These are phyloP conservation scores for Pandemis corylana DNA, from an alignment of 2,888 invertebrate species.

Conservation along the genomic window DNA sequence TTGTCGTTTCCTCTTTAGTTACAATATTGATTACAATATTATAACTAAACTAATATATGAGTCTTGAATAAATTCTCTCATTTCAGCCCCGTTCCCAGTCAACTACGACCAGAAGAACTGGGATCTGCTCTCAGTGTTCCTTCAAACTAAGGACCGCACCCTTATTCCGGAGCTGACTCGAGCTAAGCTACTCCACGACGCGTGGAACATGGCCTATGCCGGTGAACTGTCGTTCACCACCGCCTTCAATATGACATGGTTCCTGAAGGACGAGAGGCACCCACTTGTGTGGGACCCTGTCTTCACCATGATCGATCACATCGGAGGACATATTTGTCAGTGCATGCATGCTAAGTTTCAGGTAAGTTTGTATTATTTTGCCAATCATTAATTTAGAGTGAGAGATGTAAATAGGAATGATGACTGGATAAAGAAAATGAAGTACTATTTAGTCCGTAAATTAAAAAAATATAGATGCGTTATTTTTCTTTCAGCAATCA, in stretches of 20 bases:
- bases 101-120: slow-evolving; percentile 92
- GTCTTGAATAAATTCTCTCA: not conserved
- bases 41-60: too few species aligned
- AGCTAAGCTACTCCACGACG: slow-evolving; percentile 90
- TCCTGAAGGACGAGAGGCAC: slow-evolving; percentile 89
- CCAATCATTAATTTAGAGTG: not conserved
- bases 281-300: slow-evolving; percentile 93
- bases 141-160: slow-evolving; percentile 82
- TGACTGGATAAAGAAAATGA: too few species aligned
- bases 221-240: slow-evolving; percentile 90
- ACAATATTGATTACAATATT: too few species aligned
- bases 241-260: slow-evolving; percentile 92
- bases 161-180: slow-evolving; percentile 89
- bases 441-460: too few species aligned
- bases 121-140: slow-evolving; percentile 88
- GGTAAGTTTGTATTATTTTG: slow-evolving; percentile 71
- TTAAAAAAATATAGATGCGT: too few species aligned
- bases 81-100: slow-evolving; percentile 91
- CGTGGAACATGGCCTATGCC: slow-evolving; percentile 91
- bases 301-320: slow-evolving; percentile 93
- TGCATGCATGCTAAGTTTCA: slow-evolving; percentile 89
- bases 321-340: slow-evolving; percentile 88
- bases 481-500: too few species aligned
- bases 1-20: too few species aligned
- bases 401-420: too few species aligned